Conservation (phyloP, 64 coral and sea anemone genomes). For the Dendrophyllia cribrosa region DNA sequence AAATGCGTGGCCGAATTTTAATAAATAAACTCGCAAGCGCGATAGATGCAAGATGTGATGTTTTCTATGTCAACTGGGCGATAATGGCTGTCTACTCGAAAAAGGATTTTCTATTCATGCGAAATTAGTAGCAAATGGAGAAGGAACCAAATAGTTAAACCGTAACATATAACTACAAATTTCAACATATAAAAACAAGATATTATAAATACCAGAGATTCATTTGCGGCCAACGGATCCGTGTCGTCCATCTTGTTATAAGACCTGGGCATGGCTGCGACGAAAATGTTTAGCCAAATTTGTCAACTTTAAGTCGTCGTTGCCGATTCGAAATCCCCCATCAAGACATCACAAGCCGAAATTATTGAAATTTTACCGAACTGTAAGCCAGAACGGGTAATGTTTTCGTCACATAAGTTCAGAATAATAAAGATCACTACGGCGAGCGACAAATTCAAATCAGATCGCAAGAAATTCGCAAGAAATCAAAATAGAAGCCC, state of each 20-base stretch:
- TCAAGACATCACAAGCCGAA: conserved; percentile 27
- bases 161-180: background rate
- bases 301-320: background rate
- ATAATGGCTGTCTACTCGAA: background rate
- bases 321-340: conserved; percentile 8
- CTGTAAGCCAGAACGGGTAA: background rate
- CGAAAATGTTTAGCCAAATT: background rate
- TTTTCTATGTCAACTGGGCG: background rate
- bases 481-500: conserved; percentile 53
- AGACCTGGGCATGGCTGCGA: conserved; percentile 21
- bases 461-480: conserved; percentile 40
- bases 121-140: background rate
- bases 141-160: background rate
- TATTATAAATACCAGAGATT: conserved; percentile 94
- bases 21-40: background rate
- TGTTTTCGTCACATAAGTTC: conserved; percentile 40
- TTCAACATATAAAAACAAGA: conserved; percentile 18
- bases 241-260: conserved; percentile 89
- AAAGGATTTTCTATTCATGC: background rate
- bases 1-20: background rate
- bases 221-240: conserved; percentile 85
- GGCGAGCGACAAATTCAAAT: conserved; percentile 41
- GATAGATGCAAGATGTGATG: background rate
- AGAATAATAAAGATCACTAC: conserved; percentile 40
- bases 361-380: background rate